Percentiles rank a stretch among this genome's conserved stretches.
These are phyloP conservation scores for Deilephila porcellus DNA, from an alignment of 2,888 invertebrate species.

Conservation along the genomic window DNA sequence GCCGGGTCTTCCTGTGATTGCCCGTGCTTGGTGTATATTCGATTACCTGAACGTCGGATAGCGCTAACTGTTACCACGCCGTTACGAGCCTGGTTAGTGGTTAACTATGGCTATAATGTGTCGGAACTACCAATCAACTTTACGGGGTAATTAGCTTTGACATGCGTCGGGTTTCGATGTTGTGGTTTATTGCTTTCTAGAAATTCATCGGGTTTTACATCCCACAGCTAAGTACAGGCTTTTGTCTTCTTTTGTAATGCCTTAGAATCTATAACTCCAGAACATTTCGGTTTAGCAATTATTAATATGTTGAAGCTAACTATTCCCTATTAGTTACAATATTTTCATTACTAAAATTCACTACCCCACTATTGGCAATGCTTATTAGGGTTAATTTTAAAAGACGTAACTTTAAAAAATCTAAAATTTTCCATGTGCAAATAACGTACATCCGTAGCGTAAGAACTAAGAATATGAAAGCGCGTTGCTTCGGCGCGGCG, in stretches of 20 bases:
- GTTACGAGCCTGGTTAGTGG: slow-evolving; percentile 1
- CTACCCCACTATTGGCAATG: too few species aligned
- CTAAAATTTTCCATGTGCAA: neutral
- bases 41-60: slow-evolving; percentile 7
- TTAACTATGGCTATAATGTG: slow-evolving; percentile 8
- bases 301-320: too few species aligned
- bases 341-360: too few species aligned
- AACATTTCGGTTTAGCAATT: too few species aligned
- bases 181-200: neutral
- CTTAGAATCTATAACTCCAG: too few species aligned
- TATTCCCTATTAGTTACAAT: too few species aligned
- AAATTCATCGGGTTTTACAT: neutral
- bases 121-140: slow-evolving; percentile 21
- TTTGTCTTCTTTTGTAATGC: neutral
- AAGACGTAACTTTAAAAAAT: neutral
- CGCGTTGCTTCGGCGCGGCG: neutral
- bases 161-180: neutral
- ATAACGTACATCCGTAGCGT: slow-evolving; percentile 8
- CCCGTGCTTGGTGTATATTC: slow-evolving; percentile 8
- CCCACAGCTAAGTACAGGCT: neutral
- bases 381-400: neutral
- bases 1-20: slow-evolving; percentile 8
- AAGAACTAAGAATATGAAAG: neutral
- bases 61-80: slow-evolving; percentile 6
- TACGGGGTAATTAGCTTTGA: slow-evolving; percentile 18